These are phyloP conservation scores for Nymphalis urticae DNA, from an alignment of 2,888 invertebrate genomes.

Conservation along the genomic window DNA sequence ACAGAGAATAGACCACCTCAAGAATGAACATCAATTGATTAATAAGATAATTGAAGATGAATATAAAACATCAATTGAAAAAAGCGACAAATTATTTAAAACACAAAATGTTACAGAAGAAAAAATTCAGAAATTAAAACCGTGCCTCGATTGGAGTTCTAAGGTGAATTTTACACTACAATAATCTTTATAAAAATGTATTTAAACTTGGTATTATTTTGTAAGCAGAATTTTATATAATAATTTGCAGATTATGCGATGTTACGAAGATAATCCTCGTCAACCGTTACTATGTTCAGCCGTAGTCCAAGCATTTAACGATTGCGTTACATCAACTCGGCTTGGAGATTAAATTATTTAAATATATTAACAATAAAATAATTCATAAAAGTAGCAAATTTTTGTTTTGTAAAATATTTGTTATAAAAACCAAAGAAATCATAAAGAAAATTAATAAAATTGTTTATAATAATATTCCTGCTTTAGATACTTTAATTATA, in stretches of 20 bases:
- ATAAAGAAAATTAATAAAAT: too few relatives aligned
- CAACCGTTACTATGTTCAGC: constrained; percentile 67
- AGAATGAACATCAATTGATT: constrained; percentile 68
- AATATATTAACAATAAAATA: background rate
- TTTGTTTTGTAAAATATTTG: too few relatives aligned
- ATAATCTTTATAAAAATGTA: background rate
- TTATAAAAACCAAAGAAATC: too few relatives aligned
- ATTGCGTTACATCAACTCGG: constrained; percentile 64
- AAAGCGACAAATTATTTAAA: constrained; percentile 54
- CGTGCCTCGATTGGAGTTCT: constrained; percentile 64
- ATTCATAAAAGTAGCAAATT: too few relatives aligned
- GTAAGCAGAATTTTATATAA: constrained; percentile 2
- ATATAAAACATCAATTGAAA: constrained; percentile 66
- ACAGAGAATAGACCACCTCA: constrained; percentile 64
- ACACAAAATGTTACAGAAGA: constrained; percentile 54
- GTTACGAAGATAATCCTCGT: constrained; percentile 71
- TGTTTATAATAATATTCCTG: too few relatives aligned
- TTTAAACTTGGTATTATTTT: background rate
- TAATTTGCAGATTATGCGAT: constrained; percentile 65
- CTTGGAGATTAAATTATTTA: constrained; percentile 50
- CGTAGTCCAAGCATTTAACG: constrained; percentile 66
- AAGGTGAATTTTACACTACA: constrained; percentile 49
- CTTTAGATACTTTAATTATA: too few relatives aligned
- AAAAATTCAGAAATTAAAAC: constrained; percentile 62
- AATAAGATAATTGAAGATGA: constrained; percentile 70